These are phyloP conservation scores for Porites cylindrica DNA, from an alignment of 92 coral and sea anemone species.

Conservation along the genomic window DNA sequence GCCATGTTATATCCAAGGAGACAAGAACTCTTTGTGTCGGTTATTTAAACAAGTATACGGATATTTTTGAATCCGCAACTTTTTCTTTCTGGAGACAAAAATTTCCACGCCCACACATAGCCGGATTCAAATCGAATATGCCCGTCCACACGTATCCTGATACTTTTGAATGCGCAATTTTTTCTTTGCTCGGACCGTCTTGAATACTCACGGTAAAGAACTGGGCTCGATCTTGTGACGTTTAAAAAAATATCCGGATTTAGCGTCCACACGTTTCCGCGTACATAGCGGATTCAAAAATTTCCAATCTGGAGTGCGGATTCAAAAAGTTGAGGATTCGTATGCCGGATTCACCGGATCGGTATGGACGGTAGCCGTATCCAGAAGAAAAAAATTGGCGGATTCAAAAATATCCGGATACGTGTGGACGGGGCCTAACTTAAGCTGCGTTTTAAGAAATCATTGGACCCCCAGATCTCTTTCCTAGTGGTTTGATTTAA, in stretches of 20 bases:
- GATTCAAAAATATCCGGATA: background rate
- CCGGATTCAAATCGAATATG: background rate
- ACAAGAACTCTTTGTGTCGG: constrained; percentile 7
- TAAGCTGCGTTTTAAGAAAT: constrained; percentile 4
- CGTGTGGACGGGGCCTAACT: constrained; percentile 17
- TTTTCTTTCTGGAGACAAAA: background rate
- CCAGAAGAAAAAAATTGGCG: background rate
- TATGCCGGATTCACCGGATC: background rate
- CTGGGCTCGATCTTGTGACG: constrained; percentile 15
- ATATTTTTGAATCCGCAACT: too few relatives aligned
- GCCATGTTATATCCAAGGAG: background rate
- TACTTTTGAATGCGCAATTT: too few relatives aligned
- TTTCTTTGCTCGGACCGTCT: too few relatives aligned
- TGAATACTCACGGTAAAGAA: background rate
- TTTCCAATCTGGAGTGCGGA: too few relatives aligned
- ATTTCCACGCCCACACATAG: constrained; percentile 11
- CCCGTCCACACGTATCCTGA: too few relatives aligned
- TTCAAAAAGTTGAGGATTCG: too few relatives aligned
- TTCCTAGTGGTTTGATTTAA: background rate
- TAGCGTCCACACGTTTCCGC: too few relatives aligned
- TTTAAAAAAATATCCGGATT: background rate
- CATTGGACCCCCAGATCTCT: too few relatives aligned
- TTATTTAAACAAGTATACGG: background rate
- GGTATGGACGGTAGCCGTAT: constrained; percentile 8
- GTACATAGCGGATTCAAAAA: too few relatives aligned